These are phyloP conservation scores for Danio albolineatus DNA, from an alignment of 2,797 vertebrate genomes.

Conservation along the genomic window DNA sequence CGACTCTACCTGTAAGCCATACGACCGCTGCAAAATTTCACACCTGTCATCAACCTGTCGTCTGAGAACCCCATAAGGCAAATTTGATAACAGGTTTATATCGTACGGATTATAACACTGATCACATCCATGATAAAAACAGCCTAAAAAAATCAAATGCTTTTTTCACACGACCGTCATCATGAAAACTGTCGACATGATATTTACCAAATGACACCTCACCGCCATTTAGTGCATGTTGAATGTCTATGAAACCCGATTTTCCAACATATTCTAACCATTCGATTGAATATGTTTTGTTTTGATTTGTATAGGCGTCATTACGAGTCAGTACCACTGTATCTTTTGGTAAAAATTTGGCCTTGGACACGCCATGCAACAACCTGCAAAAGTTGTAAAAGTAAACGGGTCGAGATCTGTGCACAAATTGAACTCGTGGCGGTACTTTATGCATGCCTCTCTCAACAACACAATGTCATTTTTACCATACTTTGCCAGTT, in stretches of 20 bases:
- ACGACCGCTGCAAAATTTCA: background rate
- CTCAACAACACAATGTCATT: background rate
- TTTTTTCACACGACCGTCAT: background rate
- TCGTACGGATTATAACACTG: background rate
- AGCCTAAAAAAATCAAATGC: background rate
- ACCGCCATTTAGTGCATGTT: background rate
- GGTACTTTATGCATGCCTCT: no score
- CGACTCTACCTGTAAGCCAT: background rate
- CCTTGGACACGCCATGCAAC: constrained; percentile 9
- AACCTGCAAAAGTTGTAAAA: background rate
- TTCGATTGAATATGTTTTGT: background rate
- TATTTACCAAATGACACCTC: background rate
- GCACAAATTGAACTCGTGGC: no score
- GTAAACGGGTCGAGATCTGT: no score
- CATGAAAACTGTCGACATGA: background rate
- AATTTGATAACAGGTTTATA: no score
- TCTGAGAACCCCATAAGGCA: background rate
- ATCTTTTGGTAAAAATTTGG: background rate
- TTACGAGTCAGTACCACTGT: background rate
- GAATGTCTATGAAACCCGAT: background rate
- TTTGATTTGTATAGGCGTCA: background rate
- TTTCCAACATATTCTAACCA: background rate
- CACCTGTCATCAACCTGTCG: background rate
- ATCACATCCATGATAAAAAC: background rate
- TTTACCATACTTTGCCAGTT: background rate